These are phyloP conservation scores for Ophioninae sp. DNA, from an alignment of 2,888 invertebrate species.

Conservation along the genomic window DNA sequence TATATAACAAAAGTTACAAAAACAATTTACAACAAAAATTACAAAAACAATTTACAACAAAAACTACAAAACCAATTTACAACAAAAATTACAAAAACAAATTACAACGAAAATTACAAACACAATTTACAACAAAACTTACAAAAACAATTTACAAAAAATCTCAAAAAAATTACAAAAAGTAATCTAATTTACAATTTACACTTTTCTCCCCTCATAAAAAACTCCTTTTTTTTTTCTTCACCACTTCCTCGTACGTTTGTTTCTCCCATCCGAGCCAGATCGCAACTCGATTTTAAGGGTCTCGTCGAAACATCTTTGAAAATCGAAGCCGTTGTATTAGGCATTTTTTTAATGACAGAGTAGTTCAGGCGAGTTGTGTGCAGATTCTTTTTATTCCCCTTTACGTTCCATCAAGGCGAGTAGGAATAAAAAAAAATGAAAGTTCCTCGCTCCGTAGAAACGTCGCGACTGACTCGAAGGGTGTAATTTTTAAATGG, in stretches of 20 bases:
- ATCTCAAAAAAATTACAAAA: too few species aligned
- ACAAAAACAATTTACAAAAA: too few species aligned
- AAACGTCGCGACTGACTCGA: neutral
- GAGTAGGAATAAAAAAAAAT: neutral
- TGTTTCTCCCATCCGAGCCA: neutral
- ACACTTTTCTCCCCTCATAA: neutral
- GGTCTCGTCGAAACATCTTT: neutral
- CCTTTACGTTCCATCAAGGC: slow-evolving; percentile 5
- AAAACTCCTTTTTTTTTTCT: neutral
- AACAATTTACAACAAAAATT: too few species aligned
- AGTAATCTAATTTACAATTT: too few species aligned
- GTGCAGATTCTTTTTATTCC: slow-evolving; percentile 20
- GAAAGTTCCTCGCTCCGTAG: neutral
- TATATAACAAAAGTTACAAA: too few species aligned
- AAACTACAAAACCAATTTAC: too few species aligned
- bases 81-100: too few species aligned
- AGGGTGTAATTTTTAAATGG: slow-evolving; percentile 35
- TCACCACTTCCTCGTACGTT: neutral
- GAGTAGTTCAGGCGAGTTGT: neutral
- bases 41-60: too few species aligned
- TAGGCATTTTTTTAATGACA: neutral
- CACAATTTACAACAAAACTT: too few species aligned
- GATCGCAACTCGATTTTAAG: slow-evolving; percentile 5
- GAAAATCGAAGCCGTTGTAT: neutral
- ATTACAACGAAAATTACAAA: too few species aligned